phyloP scores from a whole-genome alignment of 2,797 vertebrate species.

The Manis javanica region DNA sequence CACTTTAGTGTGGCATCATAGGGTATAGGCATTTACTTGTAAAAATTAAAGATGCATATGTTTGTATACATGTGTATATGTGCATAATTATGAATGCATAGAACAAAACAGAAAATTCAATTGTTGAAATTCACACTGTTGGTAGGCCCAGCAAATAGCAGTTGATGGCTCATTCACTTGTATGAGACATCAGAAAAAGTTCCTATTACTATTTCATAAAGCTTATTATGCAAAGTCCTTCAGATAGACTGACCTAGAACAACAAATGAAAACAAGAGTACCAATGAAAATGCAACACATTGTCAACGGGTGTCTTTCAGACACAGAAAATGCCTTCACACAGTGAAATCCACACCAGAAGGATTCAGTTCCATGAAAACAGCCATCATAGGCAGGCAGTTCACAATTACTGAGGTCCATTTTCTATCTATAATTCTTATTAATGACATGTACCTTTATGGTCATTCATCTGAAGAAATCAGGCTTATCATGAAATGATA shows the following conservation, averaged over 20 bases:
- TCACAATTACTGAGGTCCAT: background rate
- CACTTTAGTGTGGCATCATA: background rate
- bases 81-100: background rate
- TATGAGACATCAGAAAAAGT: background rate
- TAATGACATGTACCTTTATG: background rate
- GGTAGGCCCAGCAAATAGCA: background rate
- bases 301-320: background rate
- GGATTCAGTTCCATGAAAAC: background rate
- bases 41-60: background rate
- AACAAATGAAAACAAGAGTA: background rate
- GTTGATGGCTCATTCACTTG: background rate
- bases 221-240: background rate
- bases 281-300: background rate
- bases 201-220: background rate
- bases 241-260: background rate
- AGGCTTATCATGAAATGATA: conserved; percentile 67
- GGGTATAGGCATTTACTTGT: background rate
- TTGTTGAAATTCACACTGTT: background rate
- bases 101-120: background rate
- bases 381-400: background rate
- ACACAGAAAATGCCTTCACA: conserved; percentile 3
- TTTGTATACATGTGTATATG: background rate
- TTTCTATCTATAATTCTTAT: background rate
- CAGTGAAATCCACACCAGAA: background rate
- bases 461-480: conserved; percentile 41